These are phyloP conservation scores for Leptoclinus maculatus DNA, from an alignment of 2,797 vertebrate genomes.

Conservation along the genomic window DNA sequence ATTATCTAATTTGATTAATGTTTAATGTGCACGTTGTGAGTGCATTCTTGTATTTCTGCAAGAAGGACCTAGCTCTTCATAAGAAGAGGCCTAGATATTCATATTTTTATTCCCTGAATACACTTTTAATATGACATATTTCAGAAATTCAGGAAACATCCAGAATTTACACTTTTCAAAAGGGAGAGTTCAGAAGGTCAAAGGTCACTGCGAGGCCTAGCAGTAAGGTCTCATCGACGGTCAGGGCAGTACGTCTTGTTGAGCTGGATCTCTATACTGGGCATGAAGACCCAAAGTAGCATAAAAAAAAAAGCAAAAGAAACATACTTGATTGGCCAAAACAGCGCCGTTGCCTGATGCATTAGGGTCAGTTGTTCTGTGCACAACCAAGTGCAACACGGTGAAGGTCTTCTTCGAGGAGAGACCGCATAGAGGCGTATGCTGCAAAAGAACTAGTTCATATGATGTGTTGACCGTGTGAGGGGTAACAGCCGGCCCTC, in stretches of 20 bases:
- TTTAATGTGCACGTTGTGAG: not conserved
- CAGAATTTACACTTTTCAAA: not conserved
- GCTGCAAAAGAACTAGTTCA: not conserved
- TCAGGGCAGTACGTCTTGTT: not conserved
- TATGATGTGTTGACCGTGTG: not conserved
- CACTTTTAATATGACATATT: not conserved
- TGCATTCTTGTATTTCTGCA: not conserved
- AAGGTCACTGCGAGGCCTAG: not conserved
- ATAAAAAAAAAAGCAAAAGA: not conserved
- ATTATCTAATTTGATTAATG: constrained; percentile 4
- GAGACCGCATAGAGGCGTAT: not conserved
- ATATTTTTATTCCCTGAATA: not conserved
- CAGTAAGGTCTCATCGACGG: not conserved
- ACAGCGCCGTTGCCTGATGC: not conserved
- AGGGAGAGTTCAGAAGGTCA: not conserved
- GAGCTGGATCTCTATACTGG: not conserved
- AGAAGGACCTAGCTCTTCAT: not conserved
- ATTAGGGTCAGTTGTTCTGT: not conserved
- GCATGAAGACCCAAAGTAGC: not conserved
- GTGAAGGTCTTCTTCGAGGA: not conserved
- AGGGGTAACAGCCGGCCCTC: not conserved
- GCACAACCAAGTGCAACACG: not conserved
- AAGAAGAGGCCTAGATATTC: not conserved
- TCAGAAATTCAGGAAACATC: not conserved
- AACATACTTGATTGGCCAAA: not conserved